Percentiles rank a stretch among this genome's conserved stretches.
Conservation (phyloP, 2,888 invertebrate species). For the Hirtodrosophila duncani region DNA sequence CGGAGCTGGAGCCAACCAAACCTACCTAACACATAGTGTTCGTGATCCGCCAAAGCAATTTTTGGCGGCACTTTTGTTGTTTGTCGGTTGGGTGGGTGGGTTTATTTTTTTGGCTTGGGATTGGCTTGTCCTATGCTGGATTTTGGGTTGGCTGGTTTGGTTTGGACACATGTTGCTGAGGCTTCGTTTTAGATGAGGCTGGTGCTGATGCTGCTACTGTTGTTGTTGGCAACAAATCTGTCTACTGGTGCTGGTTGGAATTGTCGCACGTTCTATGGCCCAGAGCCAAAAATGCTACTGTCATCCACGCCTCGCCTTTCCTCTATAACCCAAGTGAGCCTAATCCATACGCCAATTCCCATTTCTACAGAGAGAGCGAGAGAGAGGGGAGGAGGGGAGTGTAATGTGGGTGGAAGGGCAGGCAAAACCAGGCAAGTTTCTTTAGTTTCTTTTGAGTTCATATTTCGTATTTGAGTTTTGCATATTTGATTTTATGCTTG, state of each 20-base stretch:
- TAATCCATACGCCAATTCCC: conserved; percentile 34
- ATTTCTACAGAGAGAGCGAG: conserved; percentile 3
- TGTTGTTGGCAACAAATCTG: conserved; percentile 51
- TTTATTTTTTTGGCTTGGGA: conserved; percentile 12
- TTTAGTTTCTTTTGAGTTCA: conserved; percentile 52
- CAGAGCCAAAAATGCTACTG: conserved; percentile 50
- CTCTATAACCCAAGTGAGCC: background rate
- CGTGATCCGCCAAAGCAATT: conserved; percentile 25
- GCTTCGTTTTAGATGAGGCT: conserved; percentile 32
- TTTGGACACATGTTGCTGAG: conserved; percentile 37
- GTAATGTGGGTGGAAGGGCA: conserved; percentile 22
- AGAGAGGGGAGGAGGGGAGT: background rate
- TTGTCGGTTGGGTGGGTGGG: conserved; percentile 38
- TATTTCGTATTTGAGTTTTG: conserved; percentile 65
- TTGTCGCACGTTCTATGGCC: conserved; percentile 60
- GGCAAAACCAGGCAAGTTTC: conserved; percentile 41
- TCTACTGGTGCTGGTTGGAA: conserved; percentile 30
- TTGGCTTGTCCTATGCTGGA: conserved; percentile 46
- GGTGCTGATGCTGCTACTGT: conserved; percentile 21
- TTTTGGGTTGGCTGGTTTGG: conserved; percentile 23
- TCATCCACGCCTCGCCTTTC: conserved; percentile 16
- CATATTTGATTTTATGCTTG: conserved; percentile 70
- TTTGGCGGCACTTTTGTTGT: conserved; percentile 57
- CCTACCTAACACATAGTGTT: conserved; percentile 3
- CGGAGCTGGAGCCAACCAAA: background rate